A percentile compares a stretch with the other conserved stretches of the same genome.
Evolutionary conservation across 2,797 vertebrate genomes (phyloP).

Genomic region (Parambassis ranga): DNA sequence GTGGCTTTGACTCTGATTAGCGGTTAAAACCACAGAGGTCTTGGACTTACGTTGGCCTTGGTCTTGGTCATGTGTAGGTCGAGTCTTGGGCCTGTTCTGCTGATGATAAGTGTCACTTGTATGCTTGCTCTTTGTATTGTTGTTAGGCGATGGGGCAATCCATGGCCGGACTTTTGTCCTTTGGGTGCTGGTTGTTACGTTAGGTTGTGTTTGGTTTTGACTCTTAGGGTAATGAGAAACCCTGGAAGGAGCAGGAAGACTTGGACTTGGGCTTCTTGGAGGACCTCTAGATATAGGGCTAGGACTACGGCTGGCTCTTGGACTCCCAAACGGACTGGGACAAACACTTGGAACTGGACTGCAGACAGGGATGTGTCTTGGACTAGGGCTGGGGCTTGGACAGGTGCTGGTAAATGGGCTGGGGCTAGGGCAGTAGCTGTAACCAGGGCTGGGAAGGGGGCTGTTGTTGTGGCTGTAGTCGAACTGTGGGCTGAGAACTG

Average conservation of each 20-base stretch:
- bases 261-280: conserved; percentile 64
- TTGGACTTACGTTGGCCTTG: conserved; percentile 58
- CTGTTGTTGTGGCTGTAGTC: conserved; percentile 73
- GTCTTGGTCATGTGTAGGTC: conserved; percentile 50
- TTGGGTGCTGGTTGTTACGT: conserved; percentile 43
- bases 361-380: conserved; percentile 42
- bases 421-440: conserved; percentile 76
- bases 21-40: conserved; percentile 29
- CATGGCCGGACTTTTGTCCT: conserved; percentile 66
- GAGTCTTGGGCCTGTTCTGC: conserved; percentile 45
- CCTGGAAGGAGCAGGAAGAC: conserved; percentile 42
- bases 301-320: conserved; percentile 62
- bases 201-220: conserved; percentile 47
- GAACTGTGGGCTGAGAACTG: conserved; percentile 80
- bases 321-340: conserved; percentile 68
- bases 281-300: conserved; percentile 61
- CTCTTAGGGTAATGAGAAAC: conserved; percentile 35
- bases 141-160: conserved; percentile 45
- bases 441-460: conserved; percentile 71
- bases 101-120: conserved; percentile 35
- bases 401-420: conserved; percentile 76
- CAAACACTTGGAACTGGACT: conserved; percentile 65
- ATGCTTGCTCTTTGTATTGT: conserved; percentile 48
- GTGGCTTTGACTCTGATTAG: conserved; percentile 47
- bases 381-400: conserved; percentile 71